Evolutionary conservation across 2,888 invertebrate species (phyloP).

Genomic region (Choristoneura rosaceana): DNA sequence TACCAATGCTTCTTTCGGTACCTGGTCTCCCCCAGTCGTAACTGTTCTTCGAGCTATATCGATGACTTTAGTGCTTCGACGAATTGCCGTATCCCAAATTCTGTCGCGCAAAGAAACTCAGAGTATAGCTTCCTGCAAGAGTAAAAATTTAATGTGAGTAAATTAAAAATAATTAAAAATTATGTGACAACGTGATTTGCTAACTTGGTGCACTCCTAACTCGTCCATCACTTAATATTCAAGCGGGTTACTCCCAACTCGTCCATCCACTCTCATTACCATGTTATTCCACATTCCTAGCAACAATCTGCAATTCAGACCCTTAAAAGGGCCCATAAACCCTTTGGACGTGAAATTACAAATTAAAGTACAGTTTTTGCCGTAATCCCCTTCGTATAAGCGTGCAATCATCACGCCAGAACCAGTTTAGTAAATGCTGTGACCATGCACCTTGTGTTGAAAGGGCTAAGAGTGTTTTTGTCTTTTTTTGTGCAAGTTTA

Average conservation of each 20-base stretch:
- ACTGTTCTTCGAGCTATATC: too few species aligned
- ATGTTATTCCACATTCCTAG: constrained; percentile 17
- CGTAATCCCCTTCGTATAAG: constrained; percentile 43
- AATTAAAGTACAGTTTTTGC: constrained; percentile 47
- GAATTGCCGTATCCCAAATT: too few species aligned
- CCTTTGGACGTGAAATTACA: constrained; percentile 44
- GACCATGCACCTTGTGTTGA: not conserved
- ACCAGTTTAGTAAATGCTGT: constrained; percentile 6
- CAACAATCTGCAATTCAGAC: constrained; percentile 27
- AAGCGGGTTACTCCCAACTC: constrained; percentile 6
- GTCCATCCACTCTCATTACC: constrained; percentile 16
- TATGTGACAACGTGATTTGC: not conserved
- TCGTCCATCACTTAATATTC: constrained; percentile 15
- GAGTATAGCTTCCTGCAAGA: too few species aligned
- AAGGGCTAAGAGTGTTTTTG: not conserved
- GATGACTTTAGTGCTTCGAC: too few species aligned
- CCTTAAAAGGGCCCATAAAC: constrained; percentile 32
- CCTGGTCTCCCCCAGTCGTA: too few species aligned
- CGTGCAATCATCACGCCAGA: constrained; percentile 40
- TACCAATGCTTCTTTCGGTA: too few species aligned
- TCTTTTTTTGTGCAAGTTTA: not conserved
- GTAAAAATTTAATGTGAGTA: too few species aligned
- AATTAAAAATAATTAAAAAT: not conserved
- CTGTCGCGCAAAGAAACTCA: not conserved
- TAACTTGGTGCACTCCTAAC: not conserved